Percentiles rank a stretch among this genome's conserved stretches.
These are phyloP conservation scores for Epizoanthus scotinus DNA, from an alignment of 92 coral and sea anemone genomes.

Conservation along the genomic window DNA sequence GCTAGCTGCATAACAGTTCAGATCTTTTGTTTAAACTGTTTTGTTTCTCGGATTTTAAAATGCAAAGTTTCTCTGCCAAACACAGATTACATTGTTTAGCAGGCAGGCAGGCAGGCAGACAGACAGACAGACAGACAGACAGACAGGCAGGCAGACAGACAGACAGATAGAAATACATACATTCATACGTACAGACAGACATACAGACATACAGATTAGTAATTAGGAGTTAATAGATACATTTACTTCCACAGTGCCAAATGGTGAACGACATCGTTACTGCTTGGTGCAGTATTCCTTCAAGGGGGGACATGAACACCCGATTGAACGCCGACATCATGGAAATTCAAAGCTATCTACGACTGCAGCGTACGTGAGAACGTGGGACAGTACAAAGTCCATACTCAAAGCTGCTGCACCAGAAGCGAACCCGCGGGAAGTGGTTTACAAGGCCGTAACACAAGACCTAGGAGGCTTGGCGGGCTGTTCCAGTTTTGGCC, in stretches of 20 bases:
- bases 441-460: slow-evolving; percentile 12
- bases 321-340: slow-evolving; percentile 24
- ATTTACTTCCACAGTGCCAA: slow-evolving; percentile 20
- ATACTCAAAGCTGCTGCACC: slow-evolving; percentile 11
- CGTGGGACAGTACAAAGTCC: slow-evolving; percentile 45
- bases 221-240: neutral
- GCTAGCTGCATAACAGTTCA: no score
- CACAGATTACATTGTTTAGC: no score
- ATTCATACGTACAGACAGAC: no score
- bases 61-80: no score
- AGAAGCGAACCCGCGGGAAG: slow-evolving; percentile 25
- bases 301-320: slow-evolving; percentile 42
- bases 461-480: slow-evolving; percentile 8
- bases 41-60: no score
- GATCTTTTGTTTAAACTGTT: no score
- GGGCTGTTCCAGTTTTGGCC: neutral
- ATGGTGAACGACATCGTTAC: slow-evolving; percentile 31
- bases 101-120: no score
- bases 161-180: no score
- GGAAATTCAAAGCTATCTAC: slow-evolving; percentile 18
- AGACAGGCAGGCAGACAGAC: no score
- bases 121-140: no score
- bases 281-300: slow-evolving; percentile 45
- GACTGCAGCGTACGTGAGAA: slow-evolving; percentile 12
- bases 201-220: no score